A percentile compares a stretch with the other conserved stretches of the same genome.
Conservation (phyloP, 2,797 vertebrate species). For the Schizopygopsis malacanthus region DNA sequence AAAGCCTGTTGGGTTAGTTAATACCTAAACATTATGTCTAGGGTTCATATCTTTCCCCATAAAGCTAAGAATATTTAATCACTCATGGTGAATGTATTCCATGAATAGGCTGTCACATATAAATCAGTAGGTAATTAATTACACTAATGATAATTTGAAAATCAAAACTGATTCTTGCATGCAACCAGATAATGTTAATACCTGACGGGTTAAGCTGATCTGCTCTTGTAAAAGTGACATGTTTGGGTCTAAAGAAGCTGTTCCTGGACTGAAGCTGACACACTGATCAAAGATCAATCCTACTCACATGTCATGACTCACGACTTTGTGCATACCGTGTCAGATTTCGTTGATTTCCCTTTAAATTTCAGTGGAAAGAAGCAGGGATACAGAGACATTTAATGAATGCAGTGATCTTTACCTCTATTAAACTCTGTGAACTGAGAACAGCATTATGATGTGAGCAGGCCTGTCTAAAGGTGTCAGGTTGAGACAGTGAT, state of each 20-base stretch:
- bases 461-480: slow-evolving; percentile 21
- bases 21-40: not conserved
- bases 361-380: slow-evolving; percentile 18
- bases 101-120: not conserved
- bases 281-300: slow-evolving; percentile 7
- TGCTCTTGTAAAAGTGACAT: not conserved
- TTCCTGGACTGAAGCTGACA: not conserved
- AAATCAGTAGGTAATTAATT: not conserved
- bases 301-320: slow-evolving; percentile 19
- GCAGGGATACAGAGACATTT: not conserved
- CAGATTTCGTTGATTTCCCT: not conserved
- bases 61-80: not conserved
- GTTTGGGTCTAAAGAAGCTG: not conserved
- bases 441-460: slow-evolving; percentile 4
- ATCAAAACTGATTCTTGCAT: not conserved
- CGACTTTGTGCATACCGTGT: not conserved
- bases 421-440: slow-evolving; percentile 18
- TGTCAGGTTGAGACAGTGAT: slow-evolving; percentile 26
- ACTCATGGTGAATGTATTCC: not conserved
- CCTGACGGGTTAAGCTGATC: not conserved
- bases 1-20: slow-evolving; percentile 23
- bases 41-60: not conserved
- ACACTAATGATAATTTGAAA: not conserved
- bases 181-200: slow-evolving; percentile 2
- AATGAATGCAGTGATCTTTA: slow-evolving; percentile 40